Conservation (phyloP, 2,888 invertebrate genomes). For the Volucella inflata region DNA sequence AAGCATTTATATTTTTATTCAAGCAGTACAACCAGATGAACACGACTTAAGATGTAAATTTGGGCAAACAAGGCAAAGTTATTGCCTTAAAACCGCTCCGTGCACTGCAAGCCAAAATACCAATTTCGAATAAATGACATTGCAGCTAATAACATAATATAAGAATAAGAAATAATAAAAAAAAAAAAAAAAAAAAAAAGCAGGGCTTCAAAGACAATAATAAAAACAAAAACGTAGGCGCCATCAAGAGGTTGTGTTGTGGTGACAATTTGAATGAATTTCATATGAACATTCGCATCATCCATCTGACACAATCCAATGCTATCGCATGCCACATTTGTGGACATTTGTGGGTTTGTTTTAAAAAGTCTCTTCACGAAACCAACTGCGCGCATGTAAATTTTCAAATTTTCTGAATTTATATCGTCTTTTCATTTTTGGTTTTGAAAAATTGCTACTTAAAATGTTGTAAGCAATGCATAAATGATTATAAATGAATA, state of each 20-base stretch:
- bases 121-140: background rate
- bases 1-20: too few species aligned
- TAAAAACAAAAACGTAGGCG: conserved; percentile 7
- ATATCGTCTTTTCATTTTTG: background rate
- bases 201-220: background rate
- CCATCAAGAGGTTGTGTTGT: conserved; percentile 32
- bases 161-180: conserved; percentile 6
- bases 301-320: background rate
- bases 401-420: conserved; percentile 6
- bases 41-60: too few species aligned
- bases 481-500: conserved; percentile 52
- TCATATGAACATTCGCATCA: conserved; percentile 4
- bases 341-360: background rate
- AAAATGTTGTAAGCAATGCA: conserved; percentile 47
- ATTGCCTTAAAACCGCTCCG: too few species aligned
- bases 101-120: too few species aligned
- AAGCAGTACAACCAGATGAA: too few species aligned
- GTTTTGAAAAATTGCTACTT: conserved; percentile 37
- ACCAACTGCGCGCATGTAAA: conserved; percentile 20
- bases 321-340: background rate
- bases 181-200: background rate
- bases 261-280: conserved; percentile 47
- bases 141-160: background rate
- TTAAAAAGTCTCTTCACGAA: conserved; percentile 25
- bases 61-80: too few species aligned